These are phyloP conservation scores for Syrmaticus mikado DNA, from an alignment of 2,113 vertebrate genomes.

Conservation along the genomic window DNA sequence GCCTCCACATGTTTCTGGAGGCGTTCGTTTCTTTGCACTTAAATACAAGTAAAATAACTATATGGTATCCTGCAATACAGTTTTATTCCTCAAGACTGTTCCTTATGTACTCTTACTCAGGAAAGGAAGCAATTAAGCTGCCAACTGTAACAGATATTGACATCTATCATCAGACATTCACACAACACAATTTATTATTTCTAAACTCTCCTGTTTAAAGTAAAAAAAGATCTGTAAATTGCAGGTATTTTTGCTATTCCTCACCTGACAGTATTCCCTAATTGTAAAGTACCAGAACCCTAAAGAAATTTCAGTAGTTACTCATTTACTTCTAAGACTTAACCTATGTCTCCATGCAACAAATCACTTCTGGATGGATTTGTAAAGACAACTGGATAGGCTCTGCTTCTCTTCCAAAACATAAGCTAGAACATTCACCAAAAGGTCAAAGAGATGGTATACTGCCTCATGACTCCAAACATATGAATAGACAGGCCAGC, in stretches of 20 bases:
- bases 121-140: conserved; percentile 7
- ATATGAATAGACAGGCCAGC: background rate
- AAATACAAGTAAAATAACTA: background rate
- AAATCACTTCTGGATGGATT: background rate
- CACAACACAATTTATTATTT: background rate
- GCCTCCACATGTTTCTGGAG: conserved; percentile 17
- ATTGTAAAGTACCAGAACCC: background rate
- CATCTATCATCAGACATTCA: background rate
- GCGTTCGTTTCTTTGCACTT: background rate
- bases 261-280: background rate
- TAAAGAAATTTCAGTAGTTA: background rate
- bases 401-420: background rate
- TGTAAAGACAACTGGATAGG: background rate
- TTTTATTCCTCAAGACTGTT: conserved; percentile 5
- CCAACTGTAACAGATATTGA: background rate
- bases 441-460: background rate
- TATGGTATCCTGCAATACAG: background rate
- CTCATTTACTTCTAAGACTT: background rate
- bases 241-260: background rate
- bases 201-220: background rate
- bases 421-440: background rate
- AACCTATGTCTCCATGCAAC: background rate
- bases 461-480: background rate
- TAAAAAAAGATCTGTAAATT: background rate
- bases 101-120: background rate